Evolutionary conservation across 2,113 vertebrate genomes (phyloP).

Genomic region (Argyrosomus japonicus): DNA sequence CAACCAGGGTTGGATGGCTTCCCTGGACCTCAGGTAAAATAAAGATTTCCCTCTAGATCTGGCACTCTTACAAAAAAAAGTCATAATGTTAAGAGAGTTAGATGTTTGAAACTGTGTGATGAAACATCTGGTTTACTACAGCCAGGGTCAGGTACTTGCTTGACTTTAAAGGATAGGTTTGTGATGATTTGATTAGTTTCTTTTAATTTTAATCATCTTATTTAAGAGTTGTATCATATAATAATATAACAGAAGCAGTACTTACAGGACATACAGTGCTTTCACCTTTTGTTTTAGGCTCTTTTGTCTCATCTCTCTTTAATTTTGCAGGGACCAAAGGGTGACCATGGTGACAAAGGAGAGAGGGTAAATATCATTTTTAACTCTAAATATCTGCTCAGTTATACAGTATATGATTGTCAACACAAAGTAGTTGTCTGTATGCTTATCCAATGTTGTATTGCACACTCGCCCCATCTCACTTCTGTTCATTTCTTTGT

Average conservation of each 20-base stretch:
- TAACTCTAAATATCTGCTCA: neutral
- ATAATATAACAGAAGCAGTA: too few species aligned
- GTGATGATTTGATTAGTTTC: too few species aligned
- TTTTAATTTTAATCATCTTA: too few species aligned
- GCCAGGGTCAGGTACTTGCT: too few species aligned
- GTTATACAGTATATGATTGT: neutral
- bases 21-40: slow-evolving; percentile 88
- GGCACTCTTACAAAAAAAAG: neutral
- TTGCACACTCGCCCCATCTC: neutral
- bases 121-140: too few species aligned
- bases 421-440: neutral
- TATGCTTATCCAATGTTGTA: neutral
- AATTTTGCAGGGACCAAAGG: slow-evolving; percentile 89
- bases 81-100: neutral
- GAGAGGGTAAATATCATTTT: slow-evolving; percentile 85
- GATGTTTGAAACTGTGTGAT: too few species aligned
- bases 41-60: neutral
- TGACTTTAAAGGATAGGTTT: too few species aligned
- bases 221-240: too few species aligned
- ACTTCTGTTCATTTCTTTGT: too few species aligned
- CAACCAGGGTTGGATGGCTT: slow-evolving; percentile 89
- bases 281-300: neutral
- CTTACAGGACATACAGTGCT: too few species aligned
- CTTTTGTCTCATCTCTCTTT: slow-evolving; percentile 19
- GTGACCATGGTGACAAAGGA: slow-evolving; percentile 87